phyloP scores from a whole-genome alignment of 2,888 invertebrate species.

The Pogonocherus hispidulus region DNA sequence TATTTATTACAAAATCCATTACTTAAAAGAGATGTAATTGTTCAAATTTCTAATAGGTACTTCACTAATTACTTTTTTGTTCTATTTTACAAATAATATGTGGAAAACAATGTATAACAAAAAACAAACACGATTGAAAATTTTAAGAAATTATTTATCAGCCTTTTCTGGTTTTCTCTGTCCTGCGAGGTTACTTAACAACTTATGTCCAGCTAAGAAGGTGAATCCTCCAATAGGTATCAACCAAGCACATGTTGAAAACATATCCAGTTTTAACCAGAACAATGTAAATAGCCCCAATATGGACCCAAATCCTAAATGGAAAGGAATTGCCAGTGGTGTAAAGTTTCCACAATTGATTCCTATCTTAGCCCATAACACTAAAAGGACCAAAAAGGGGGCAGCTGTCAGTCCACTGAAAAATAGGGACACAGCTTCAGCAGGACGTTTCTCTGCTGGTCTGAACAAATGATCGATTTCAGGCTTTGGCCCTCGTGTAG shows the following conservation, averaged over 20 bases:
- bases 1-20: no score
- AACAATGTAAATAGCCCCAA: slow-evolving; percentile 90
- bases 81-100: slow-evolving; percentile 7
- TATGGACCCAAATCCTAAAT: slow-evolving; percentile 89
- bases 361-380: slow-evolving; percentile 89
- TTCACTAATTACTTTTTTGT: no score
- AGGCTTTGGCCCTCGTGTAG: slow-evolving; percentile 70
- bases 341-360: slow-evolving; percentile 90
- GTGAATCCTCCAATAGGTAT: slow-evolving; percentile 88
- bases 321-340: slow-evolving; percentile 89
- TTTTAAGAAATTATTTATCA: slow-evolving; percentile 38
- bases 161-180: slow-evolving; percentile 52
- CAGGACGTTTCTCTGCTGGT: slow-evolving; percentile 91
- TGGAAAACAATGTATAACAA: slow-evolving; percentile 7
- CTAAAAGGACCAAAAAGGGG: slow-evolving; percentile 85
- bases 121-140: slow-evolving; percentile 8
- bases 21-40: no score
- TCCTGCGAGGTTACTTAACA: slow-evolving; percentile 84
- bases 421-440: slow-evolving; percentile 88
- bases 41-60: no score
- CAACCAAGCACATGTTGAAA: slow-evolving; percentile 92
- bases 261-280: slow-evolving; percentile 97
- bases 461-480: slow-evolving; percentile 89
- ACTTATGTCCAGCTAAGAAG: slow-evolving; percentile 93
- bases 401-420: slow-evolving; percentile 89